These are phyloP conservation scores for Tribolium freemani DNA, from an alignment of 2,888 invertebrate species.

Conservation along the genomic window DNA sequence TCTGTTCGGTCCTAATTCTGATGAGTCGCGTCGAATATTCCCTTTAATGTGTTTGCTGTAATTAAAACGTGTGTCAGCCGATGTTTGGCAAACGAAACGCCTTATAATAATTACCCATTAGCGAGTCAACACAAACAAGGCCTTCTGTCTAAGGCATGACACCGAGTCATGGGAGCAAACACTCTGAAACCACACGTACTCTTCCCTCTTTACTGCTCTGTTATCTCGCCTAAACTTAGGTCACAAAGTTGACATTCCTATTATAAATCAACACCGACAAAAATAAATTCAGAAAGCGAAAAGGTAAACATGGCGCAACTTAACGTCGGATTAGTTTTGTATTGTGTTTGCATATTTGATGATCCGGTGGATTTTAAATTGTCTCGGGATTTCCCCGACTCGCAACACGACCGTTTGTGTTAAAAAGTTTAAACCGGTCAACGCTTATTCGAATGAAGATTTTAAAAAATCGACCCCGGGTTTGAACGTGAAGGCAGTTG, in stretches of 20 bases:
- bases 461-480: background rate
- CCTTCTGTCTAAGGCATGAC: slow-evolving; percentile 37
- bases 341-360: slow-evolving; percentile 15
- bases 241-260: slow-evolving; percentile 10
- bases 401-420: slow-evolving; percentile 1
- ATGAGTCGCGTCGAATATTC: slow-evolving; percentile 19
- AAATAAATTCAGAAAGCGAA: background rate
- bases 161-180: slow-evolving; percentile 38
- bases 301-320: background rate
- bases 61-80: slow-evolving; percentile 44
- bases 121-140: slow-evolving; percentile 42
- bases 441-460: background rate
- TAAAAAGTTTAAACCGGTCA: slow-evolving; percentile 5
- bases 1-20: too few relatives aligned
- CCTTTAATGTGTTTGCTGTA: slow-evolving; percentile 43
- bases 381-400: background rate
- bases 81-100: slow-evolving; percentile 43
- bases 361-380: slow-evolving; percentile 8
- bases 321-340: slow-evolving; percentile 5
- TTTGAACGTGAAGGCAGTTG: background rate
- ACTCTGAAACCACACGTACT: slow-evolving; percentile 36
- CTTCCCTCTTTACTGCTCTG: background rate
- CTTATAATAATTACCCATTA: slow-evolving; percentile 47
- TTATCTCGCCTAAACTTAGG: background rate
- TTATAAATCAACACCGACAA: background rate